Base-by-base conservation (phyloP, 2,888 invertebrate genomes). In the Drosophila antonietae region DNA sequence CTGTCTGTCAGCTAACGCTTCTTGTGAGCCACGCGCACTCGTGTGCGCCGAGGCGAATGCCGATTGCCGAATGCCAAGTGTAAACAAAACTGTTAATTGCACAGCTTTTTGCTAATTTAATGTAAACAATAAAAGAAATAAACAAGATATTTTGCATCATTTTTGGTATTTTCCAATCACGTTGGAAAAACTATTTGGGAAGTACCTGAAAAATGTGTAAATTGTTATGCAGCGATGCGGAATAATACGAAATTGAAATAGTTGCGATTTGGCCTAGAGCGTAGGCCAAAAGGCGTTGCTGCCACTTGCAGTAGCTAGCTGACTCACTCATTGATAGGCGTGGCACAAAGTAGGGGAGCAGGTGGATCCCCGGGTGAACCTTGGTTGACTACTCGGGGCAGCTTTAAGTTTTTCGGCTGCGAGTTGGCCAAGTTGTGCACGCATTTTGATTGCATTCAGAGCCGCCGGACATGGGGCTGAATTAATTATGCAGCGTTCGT, bases 401-500 rank as follows among this genome's bases (percentile, higher is more conserved):
- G 18, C 53, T 71, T 71, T 39, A 71, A 64, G 47, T 49, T 31
- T 23, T 28, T 41, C 5, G 9, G 37, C 1, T 1, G 18, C 37
- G 35, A 46, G 12, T 31, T 28, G 39, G 51, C 12, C 23, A 39
- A 49, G 33, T 58, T 46, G 57, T 56, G 55, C 59, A 52, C 35
- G 49, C 67, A 73, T 60, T 68, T 73, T 81, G 79, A 83, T 83
- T 86, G 84, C 84, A 83, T 68, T 71, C 51, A 33, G 31, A 51
- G 23, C 43, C 56, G 58, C 67, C 59, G 74, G 62, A 71, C 63
- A 73, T 55, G 44, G 68, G 55, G 65, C 57, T 51, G 78, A 83
- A 83, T 85, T 85, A 81, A 87, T 88, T 83, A 83, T 83, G 88
- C 82, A 61, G 53, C 35, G 76, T 74, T 82, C 88, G 82, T 73